These are phyloP conservation scores for Labeo calbasu DNA, from an alignment of 2,797 vertebrate genomes.

Conservation along the genomic window DNA sequence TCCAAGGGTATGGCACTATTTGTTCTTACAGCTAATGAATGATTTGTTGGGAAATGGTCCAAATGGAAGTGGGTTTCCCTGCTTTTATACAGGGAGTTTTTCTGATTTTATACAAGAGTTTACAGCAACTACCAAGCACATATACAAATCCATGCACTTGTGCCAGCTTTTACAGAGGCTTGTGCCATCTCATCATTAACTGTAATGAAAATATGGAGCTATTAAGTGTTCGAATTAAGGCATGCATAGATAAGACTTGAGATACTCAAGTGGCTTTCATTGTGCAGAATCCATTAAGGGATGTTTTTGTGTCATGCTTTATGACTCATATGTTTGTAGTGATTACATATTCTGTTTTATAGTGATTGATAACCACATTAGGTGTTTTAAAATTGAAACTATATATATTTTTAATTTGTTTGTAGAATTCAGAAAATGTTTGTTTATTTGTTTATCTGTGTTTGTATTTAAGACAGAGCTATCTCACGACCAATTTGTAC, in stretches of 20 bases:
- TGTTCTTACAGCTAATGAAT: conserved; percentile 1
- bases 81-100: neutral
- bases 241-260: neutral
- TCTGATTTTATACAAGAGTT: neutral
- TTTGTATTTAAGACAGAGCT: too few relatives aligned
- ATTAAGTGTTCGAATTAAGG: neutral
- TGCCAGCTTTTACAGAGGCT: neutral
- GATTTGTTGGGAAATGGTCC: conserved; percentile 15
- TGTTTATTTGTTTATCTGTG: too few relatives aligned
- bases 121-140: neutral
- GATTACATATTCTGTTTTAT: neutral
- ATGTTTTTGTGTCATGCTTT: neutral
- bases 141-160: neutral
- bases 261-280: neutral
- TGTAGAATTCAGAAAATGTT: neutral
- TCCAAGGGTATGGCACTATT: conserved; percentile 12
- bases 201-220: conserved; percentile 1
- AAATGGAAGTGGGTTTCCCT: conserved; percentile 21
- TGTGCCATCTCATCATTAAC: conserved; percentile 9
- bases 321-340: conserved; percentile 12
- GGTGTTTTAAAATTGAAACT: neutral
- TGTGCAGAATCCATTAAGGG: neutral
- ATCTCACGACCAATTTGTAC: too few relatives aligned
- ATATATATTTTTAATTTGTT: neutral
- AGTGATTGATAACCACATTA: neutral